phyloP scores from a whole-genome alignment of 2,888 invertebrate genomes.

The Noctua fimbriata region DNA sequence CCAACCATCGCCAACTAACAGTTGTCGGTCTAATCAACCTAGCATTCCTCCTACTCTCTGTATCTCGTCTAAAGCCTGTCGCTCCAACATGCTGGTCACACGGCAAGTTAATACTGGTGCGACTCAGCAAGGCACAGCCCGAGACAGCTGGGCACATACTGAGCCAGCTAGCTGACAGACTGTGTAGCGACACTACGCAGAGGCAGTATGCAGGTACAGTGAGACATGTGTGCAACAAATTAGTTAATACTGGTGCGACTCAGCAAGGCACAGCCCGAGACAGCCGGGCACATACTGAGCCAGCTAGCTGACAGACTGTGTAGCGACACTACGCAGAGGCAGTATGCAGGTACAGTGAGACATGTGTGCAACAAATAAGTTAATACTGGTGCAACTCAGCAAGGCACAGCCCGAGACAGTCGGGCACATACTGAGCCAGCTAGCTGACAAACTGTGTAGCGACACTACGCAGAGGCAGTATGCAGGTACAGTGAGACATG shows the following conservation, averaged over 20 bases:
- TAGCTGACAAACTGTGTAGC: constrained; percentile 79
- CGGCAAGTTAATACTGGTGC: constrained; percentile 81
- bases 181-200: constrained; percentile 74
- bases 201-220: constrained; percentile 81
- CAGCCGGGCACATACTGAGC: constrained; percentile 77
- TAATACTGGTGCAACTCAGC: constrained; percentile 81
- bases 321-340: constrained; percentile 73
- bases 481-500: constrained; percentile 74
- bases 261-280: constrained; percentile 81
- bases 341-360: constrained; percentile 79
- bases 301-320: constrained; percentile 80
- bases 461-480: constrained; percentile 77
- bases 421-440: constrained; percentile 76
- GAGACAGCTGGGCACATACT: constrained; percentile 81
- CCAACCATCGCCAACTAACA: constrained; percentile 84
- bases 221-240: background rate
- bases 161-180: constrained; percentile 77
- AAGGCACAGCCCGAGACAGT: constrained; percentile 82
- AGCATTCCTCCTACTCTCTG: constrained; percentile 79
- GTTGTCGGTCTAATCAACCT: constrained; percentile 83
- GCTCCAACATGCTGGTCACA: constrained; percentile 79
- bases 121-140: constrained; percentile 81
- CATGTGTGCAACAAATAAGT: background rate
- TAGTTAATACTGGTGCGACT: constrained; percentile 82
- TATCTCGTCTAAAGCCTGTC: constrained; percentile 71